Percentiles rank a stretch among this genome's conserved stretches.
phyloP scores from a whole-genome alignment of 2,888 invertebrate species.

The Andrena minutula region DNA sequence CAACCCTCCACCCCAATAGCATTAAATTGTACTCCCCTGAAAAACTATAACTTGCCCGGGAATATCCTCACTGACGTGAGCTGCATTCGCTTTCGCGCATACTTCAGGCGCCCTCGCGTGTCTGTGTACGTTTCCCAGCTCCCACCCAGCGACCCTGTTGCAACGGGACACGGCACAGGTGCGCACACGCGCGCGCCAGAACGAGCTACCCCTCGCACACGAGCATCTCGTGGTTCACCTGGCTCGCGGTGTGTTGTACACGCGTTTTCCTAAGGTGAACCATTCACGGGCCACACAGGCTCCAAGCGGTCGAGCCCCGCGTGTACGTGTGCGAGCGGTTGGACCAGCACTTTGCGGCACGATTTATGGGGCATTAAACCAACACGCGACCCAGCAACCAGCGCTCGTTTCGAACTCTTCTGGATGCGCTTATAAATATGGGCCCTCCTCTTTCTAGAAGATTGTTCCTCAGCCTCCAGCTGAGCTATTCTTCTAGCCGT shows the following conservation, averaged over 20 bases:
- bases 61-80: constrained; percentile 27
- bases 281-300: constrained; percentile 20
- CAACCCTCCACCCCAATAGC: constrained; percentile 16
- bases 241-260: constrained; percentile 34
- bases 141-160: background rate
- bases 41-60: constrained; percentile 31
- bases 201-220: constrained; percentile 21
- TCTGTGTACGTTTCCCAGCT: background rate
- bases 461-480: constrained; percentile 6
- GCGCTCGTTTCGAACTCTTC: constrained; percentile 66
- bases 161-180: background rate
- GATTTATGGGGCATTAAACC: constrained; percentile 80
- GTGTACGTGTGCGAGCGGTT: constrained; percentile 54
- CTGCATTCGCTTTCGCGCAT: constrained; percentile 27
- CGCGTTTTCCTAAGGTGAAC: constrained; percentile 60
- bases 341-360: constrained; percentile 73
- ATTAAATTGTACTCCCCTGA: constrained; percentile 20
- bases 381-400: constrained; percentile 73
- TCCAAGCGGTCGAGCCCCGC: background rate
- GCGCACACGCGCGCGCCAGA: constrained; percentile 16
- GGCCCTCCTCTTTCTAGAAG: constrained; percentile 5
- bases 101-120: background rate
- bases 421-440: constrained; percentile 38
- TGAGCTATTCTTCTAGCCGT: constrained; percentile 9
- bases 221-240: constrained; percentile 19